Percentiles rank a stretch among this genome's conserved stretches.
Conservation (phyloP, 1,140 invertebrate species). For the Drosophila virilis region DNA sequence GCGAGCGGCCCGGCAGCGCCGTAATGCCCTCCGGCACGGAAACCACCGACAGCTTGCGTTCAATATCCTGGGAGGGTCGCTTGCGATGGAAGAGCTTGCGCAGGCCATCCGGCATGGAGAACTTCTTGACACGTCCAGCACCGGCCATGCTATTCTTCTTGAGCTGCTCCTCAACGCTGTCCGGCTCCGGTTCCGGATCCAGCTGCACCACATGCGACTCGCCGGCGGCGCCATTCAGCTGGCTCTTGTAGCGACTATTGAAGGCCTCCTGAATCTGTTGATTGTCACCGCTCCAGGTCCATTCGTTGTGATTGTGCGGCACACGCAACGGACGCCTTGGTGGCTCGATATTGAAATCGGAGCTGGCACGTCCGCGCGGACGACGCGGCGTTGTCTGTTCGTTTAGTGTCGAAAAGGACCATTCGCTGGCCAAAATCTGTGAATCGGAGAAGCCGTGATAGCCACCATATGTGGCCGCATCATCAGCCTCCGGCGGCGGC, state of each 20-base stretch:
- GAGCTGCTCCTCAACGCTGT: constrained; percentile 55
- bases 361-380: constrained; percentile 85
- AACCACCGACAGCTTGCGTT: constrained; percentile 73
- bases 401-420: constrained; percentile 84
- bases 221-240: constrained; percentile 29
- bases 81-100: constrained; percentile 74
- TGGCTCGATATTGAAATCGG: constrained; percentile 72
- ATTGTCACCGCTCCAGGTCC: constrained; percentile 84
- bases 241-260: constrained; percentile 67
- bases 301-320: constrained; percentile 72
- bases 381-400: constrained; percentile 84
- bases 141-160: constrained; percentile 47
- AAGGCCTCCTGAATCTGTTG: constrained; percentile 81
- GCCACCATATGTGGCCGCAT: constrained; percentile 79
- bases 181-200: constrained; percentile 52
- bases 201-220: constrained; percentile 59
- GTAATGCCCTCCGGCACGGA: constrained; percentile 75
- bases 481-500: constrained; percentile 84
- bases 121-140: constrained; percentile 68
- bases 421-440: constrained; percentile 89
- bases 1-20: constrained; percentile 42
- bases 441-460: constrained; percentile 88
- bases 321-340: constrained; percentile 51
- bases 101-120: constrained; percentile 80
- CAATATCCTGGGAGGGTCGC: constrained; percentile 70